Evolutionary conservation across 2,113 vertebrate genomes (phyloP), one percentile per base, ranked within the genome.

Genomic region (Thalassoma bifasciatum): DNA sequence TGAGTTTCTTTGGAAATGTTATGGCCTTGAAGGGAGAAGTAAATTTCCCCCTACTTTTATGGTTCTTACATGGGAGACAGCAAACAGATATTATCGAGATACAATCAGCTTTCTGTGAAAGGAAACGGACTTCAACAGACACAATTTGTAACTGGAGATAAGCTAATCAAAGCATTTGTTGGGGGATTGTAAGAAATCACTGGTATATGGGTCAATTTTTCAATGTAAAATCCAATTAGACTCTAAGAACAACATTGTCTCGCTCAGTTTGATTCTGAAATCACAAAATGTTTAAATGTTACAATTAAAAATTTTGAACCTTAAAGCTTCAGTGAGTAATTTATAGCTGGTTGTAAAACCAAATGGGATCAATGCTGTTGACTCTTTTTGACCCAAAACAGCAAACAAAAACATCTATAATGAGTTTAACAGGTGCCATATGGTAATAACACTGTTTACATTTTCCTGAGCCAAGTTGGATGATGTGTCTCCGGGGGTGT

Each of bases 141-240:
- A 49, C 52, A 24, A 44, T 24, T 14, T 44, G 59, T 40, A 62
- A 46, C 21, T 2, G 16, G 14, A 19, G 60, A 47, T 30, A 62
- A 30, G 60, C 60, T 47, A 14, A 56, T 56, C 8, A 54, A 19
- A 47, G 44, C 44, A 49, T 49, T 49, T 49, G 46, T 49, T 49
- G 9, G 5, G 46, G 44, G 19, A 49, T 49, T 49, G 46, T n/a
- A n/a, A 9, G 44, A 49, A 49, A 49, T 49, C n/a, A 21, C 19
- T 21, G 19, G 5, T 2, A 46, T 46, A 46, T 5, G 14, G 44
- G 14, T 49, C 8, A 49, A 49, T 49, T 9, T n/a, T 49, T 49
- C 2, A 8, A 49, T 21, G n/a, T 7, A 9, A 47, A 8, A 7
- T 9, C 9, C 46, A 8, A 7, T 19, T 16, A 19, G 46, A 49